Evolutionary conservation across 2,888 invertebrate species (phyloP), one percentile per base, ranked within the genome.

Genomic region (Phytoseiulus persimilis): DNA sequence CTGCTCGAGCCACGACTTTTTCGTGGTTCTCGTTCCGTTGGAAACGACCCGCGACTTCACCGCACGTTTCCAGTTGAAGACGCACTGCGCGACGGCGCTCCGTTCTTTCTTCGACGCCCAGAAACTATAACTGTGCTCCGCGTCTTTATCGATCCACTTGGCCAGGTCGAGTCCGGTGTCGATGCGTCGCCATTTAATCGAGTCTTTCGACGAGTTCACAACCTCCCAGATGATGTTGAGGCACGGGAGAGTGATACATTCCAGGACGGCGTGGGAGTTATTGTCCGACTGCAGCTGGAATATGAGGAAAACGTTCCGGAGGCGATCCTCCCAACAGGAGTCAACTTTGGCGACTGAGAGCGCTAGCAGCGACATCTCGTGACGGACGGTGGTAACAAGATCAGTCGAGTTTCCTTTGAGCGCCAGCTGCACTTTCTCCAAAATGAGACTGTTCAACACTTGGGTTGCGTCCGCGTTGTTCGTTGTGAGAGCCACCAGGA

Each of bases 301-400:
- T 90, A 98, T 93, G 91, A 95, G 95, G 93, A 98, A 96, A 90
- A 98, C 96, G 92, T 92, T 92, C 0, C 96, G 95, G 0, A 98
- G 93, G 92, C 98, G 95, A 91, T 96, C 95, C 92, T 98, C 98
- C 98, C 98, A 98, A 92, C 97, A 98, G 3, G 96, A 95, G 92
- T 98, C 98, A 92, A 98, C 96, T 91, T 97, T 96, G 91, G 97
- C 96, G 0, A 98, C 95, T 89, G 98, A 94, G 0, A 96, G 95
- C 0, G 97, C 96, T 39, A 98, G 93, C 28, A 98, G 93, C 14
- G 96, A 94, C 93, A 98, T 97, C 92, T 98, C 96, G 92, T 98
- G 97, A 3, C 97, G 95, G 0, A 98, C 96, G 0, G 95, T 95
- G 1, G 95, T 94, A 46, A 95, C 95, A 90, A 96, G 93, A 92